Base-by-base conservation (phyloP, 1,140 invertebrate genomes). In the Drosophila truncata region DNA sequence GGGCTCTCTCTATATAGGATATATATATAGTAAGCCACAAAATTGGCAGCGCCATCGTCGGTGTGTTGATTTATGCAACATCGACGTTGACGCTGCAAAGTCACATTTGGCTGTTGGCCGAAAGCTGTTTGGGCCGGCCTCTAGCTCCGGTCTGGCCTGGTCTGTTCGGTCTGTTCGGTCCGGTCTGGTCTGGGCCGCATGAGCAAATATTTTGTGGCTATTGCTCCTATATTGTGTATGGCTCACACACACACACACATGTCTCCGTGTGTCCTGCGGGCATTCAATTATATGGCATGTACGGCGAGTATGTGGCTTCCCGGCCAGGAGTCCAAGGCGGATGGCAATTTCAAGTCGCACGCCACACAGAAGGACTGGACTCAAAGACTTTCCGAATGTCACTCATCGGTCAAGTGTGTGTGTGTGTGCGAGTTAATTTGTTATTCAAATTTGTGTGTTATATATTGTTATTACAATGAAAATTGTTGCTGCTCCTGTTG, bases 401-500 rank as follows among this genome's bases (percentile, higher is more conserved):
- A 80, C 77, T 79, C 52, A 50, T 37, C 27, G 47, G 20, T 23
- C 54, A 16, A 35, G 33, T 23, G 41, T 52, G 49, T 49, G 46
- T 85, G 71, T 82, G 60, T 75, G 67, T 64, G 64, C n/a, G 47
- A 71, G 84, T 88, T 88, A 88, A 88, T 88, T 88, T 88, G 85
- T 84, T 88, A 88, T 88, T 88, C 84, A 88, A 88, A 88, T 88
- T 88, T 88, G 85, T 88, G 70, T 88, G 84, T 88, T 90, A 88
- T 88, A 88, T 88, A 88, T 88, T 88, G 84, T 88, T 88, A 88
- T 88, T 88, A 90, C 80, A 63, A 70, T 78, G 84, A 67, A 88
- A 88, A 88, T 88, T 71, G 84, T 88, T 88, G 75, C 65, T 62
- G 75, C 49, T 67, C 59, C 47, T 52, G 37, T 29, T 52, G 10